Percentiles rank a stretch among this genome's conserved stretches.
Conservation (phyloP, 2,797 vertebrate species). For the Eupleurogrammus muticus region DNA sequence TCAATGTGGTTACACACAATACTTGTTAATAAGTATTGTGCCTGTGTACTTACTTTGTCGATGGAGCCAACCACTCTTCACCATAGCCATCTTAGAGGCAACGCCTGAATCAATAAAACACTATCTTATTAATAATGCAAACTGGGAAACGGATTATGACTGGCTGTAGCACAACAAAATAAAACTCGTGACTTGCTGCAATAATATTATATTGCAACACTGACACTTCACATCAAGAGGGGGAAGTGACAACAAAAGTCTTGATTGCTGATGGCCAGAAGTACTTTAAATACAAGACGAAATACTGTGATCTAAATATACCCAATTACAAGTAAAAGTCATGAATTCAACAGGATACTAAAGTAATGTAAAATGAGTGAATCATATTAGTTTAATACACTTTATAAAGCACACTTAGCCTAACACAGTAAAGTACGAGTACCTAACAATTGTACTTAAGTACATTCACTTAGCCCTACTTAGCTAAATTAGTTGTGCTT, state of each 20-base stretch:
- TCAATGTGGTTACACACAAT: not conserved
- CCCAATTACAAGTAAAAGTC: no score
- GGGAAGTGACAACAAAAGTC: not conserved
- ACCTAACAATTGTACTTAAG: no score
- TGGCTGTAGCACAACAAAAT: slow-evolving; percentile 33
- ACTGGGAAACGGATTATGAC: not conserved
- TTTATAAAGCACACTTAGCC: no score
- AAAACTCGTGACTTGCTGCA: slow-evolving; percentile 52
- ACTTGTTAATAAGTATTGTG: not conserved
- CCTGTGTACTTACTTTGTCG: slow-evolving; percentile 88
- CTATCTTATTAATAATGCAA: no score
- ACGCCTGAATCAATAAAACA: slow-evolving; percentile 45
- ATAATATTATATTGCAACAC: not conserved
- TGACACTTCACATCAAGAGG: not conserved
- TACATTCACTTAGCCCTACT: no score
- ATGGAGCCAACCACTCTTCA: slow-evolving; percentile 85
- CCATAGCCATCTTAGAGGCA: slow-evolving; percentile 72
- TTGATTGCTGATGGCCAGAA: not conserved
- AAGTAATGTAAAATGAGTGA: no score
- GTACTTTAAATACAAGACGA: no score
- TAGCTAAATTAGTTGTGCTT: not conserved
- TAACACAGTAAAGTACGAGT: no score
- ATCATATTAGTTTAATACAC: no score
- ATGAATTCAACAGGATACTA: no score
- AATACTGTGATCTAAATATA: no score